Evolutionary conservation across 2,113 vertebrate genomes (phyloP), one percentile per base, ranked within the genome.

Genomic region (Micronisus gabar): DNA sequence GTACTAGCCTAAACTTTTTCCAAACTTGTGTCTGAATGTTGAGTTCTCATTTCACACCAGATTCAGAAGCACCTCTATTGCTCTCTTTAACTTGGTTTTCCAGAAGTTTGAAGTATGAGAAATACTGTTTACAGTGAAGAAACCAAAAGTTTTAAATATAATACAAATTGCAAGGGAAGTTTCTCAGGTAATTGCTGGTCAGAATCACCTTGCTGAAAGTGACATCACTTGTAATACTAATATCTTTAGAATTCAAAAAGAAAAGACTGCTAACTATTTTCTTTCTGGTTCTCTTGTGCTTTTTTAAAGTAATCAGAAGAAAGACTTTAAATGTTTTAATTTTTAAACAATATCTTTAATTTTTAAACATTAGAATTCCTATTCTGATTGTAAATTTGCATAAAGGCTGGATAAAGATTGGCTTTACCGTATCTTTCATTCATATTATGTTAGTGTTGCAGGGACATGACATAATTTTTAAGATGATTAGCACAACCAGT

Each of bases 271-370:
- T 95, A 88, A 91, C 91, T 76, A 65, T 41, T 76, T 86, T 63
- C 3, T 52, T 92, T 89, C 67, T 76, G 17, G 13, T 8, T 89
- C 90, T 93, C 25, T 41, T 86, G 83, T 83, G 25, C 4, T 74
- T 62, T 59, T 91, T 86, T 32, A 53, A 95, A 95, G 93, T 81
- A 95, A 93, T 94, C 67, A 84, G 59, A 91, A 87, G 19, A 80
- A 92, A 76, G 6, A 62, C 8, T 70, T 86, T 23, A 66, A 84
- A 29, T 89, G 27, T 47, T 97, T 88, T 91, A 95, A 92, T 96
- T 97, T 97, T 97, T 97, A 96, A 97, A 93, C 20, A 83, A 91
- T n/a, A 41, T 79, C 10, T 94, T 98, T 96, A 96, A 98, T 92
- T 71, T 96, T 98, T 96, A 97, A 97, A 93, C 36, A 97, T 43